phyloP scores from a whole-genome alignment of 1,140 invertebrate species.

The Diuraphis noxia region DNA sequence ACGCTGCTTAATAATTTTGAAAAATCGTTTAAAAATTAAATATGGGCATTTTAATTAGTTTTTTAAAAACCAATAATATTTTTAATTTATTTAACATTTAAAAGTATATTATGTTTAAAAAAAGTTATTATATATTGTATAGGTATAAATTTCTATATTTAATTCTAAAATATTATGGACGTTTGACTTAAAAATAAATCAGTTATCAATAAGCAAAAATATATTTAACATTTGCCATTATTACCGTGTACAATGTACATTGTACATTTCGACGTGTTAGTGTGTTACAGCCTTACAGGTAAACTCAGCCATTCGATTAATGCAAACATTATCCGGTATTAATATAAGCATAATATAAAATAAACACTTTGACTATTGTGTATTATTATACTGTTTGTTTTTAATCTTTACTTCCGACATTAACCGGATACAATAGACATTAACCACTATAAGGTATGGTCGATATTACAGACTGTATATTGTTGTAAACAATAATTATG shows the following conservation, averaged over 20 bases:
- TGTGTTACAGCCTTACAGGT: background rate
- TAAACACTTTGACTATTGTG: background rate
- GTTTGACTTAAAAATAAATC: background rate
- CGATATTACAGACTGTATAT: background rate
- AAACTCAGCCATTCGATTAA: background rate
- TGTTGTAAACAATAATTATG: background rate
- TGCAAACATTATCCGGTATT: constrained; percentile 7
- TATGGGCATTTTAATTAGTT: background rate
- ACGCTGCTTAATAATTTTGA: background rate
- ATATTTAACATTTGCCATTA: background rate
- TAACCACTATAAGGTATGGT: background rate
- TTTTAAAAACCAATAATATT: background rate
- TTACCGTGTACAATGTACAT: no score
- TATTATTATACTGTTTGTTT: constrained; percentile 7
- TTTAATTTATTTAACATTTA: background rate
- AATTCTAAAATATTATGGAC: background rate
- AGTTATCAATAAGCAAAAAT: background rate
- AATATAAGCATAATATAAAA: background rate
- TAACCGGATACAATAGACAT: background rate
- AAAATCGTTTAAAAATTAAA: background rate
- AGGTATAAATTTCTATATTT: background rate
- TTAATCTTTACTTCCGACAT: constrained; percentile 7
- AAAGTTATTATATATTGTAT: background rate
- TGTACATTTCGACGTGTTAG: background rate
- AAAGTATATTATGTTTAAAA: background rate